These are phyloP conservation scores for Orthosia gracilis DNA, from an alignment of 2,888 invertebrate species.

Conservation along the genomic window DNA sequence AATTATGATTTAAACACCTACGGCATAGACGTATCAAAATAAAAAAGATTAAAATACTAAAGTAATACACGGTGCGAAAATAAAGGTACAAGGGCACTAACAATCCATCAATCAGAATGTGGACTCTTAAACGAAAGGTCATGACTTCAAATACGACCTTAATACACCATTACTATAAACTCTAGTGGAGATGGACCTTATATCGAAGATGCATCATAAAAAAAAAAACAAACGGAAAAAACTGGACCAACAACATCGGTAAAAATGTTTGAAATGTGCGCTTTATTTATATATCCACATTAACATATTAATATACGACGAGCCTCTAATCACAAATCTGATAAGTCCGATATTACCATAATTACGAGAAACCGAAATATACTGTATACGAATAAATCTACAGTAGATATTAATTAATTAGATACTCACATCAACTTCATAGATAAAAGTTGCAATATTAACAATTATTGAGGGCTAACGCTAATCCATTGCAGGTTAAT, in stretches of 20 bases:
- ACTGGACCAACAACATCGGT: conserved; percentile 34
- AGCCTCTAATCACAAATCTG: conserved; percentile 60
- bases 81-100: conserved; percentile 22
- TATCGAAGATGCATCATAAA: conserved; percentile 24
- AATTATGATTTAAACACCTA: not conserved
- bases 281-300: conserved; percentile 46
- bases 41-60: not conserved
- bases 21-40: not conserved
- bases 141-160: conserved; percentile 47
- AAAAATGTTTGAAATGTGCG: conserved; percentile 49
- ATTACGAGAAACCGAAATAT: conserved; percentile 54
- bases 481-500: conserved; percentile 62
- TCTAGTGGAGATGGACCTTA: not conserved
- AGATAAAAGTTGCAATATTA: conserved; percentile 59
- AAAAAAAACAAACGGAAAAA: conserved; percentile 16
- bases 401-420: conserved; percentile 65
- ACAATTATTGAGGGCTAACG: conserved; percentile 42
- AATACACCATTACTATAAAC: conserved; percentile 40
- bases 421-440: conserved; percentile 55
- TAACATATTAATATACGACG: conserved; percentile 54
- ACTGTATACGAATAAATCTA: conserved; percentile 51
- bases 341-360: conserved; percentile 61
- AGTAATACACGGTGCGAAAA: conserved; percentile 61
- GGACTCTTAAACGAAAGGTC: conserved; percentile 45
- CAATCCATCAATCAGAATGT: conserved; percentile 49